phyloP scores from a whole-genome alignment of 2,888 invertebrate genomes.

The Caradrina kadenii region DNA sequence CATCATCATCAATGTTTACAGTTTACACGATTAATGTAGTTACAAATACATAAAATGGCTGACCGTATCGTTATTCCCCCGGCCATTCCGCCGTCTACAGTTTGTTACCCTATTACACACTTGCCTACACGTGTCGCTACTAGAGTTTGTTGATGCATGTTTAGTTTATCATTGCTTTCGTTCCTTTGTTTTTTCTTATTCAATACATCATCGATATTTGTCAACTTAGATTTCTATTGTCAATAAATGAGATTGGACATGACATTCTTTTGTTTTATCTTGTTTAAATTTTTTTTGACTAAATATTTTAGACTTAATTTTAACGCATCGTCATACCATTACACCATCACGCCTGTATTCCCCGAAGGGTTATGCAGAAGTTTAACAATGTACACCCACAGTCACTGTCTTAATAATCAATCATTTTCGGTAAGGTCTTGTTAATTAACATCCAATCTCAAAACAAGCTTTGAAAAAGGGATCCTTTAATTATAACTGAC shows the following conservation, averaged over 20 bases:
- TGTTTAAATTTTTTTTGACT: no score
- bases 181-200: constrained; percentile 39
- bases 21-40: constrained; percentile 3
- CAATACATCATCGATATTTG: constrained; percentile 31
- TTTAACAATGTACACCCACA: no score
- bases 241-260: neutral
- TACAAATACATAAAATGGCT: constrained; percentile 26
- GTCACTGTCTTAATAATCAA: no score
- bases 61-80: constrained; percentile 8
- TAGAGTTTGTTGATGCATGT: constrained; percentile 40
- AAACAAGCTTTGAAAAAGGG: no score
- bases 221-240: neutral
- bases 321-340: no score
- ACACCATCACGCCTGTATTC: no score
- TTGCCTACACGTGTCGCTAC: constrained; percentile 26
- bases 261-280: neutral
- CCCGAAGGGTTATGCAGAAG: no score
- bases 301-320: neutral
- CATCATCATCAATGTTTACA: neutral
- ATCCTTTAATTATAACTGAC: no score
- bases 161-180: constrained; percentile 34
- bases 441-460: no score
- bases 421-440: no score
- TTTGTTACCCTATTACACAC: constrained; percentile 3
- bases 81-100: constrained; percentile 2